These are phyloP conservation scores for Taenioides sp. DNA, from an alignment of 2,797 vertebrate genomes.

Conservation along the genomic window DNA sequence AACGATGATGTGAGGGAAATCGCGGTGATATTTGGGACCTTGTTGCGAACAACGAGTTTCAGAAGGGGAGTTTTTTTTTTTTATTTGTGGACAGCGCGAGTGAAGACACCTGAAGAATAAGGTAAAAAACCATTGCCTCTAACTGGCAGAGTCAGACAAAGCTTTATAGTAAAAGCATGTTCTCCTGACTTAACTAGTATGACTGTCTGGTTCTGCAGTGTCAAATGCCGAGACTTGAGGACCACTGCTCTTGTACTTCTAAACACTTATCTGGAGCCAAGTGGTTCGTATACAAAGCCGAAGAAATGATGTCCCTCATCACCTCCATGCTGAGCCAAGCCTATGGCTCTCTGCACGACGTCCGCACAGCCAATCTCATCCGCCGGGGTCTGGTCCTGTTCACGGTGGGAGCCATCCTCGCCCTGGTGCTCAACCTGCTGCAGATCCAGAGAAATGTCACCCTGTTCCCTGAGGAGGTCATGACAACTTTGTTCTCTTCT, in stretches of 20 bases:
- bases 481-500: constrained; percentile 90
- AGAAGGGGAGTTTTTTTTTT: constrained; percentile 28
- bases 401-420: constrained; percentile 89
- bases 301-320: constrained; percentile 83
- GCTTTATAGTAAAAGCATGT: neutral
- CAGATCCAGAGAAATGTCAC: constrained; percentile 94
- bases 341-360: constrained; percentile 74
- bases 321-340: constrained; percentile 74
- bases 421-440: constrained; percentile 95
- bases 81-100: constrained; percentile 35
- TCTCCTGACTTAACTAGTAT: neutral
- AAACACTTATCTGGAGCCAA: constrained; percentile 64
- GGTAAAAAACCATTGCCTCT: constrained; percentile 46
- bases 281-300: constrained; percentile 75
- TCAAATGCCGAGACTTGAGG: constrained; percentile 89
- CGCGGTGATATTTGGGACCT: constrained; percentile 30
- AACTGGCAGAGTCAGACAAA: neutral
- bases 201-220: constrained; percentile 37
- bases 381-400: constrained; percentile 93
- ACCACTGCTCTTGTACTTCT: constrained; percentile 81
- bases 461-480: constrained; percentile 93
- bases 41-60: constrained; percentile 30
- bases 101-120: constrained; percentile 56
- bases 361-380: constrained; percentile 84
- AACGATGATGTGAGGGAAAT: constrained; percentile 65